Conservation (phyloP, 1,140 invertebrate species). For the Pseudomyrmex flavicornis region DNA sequence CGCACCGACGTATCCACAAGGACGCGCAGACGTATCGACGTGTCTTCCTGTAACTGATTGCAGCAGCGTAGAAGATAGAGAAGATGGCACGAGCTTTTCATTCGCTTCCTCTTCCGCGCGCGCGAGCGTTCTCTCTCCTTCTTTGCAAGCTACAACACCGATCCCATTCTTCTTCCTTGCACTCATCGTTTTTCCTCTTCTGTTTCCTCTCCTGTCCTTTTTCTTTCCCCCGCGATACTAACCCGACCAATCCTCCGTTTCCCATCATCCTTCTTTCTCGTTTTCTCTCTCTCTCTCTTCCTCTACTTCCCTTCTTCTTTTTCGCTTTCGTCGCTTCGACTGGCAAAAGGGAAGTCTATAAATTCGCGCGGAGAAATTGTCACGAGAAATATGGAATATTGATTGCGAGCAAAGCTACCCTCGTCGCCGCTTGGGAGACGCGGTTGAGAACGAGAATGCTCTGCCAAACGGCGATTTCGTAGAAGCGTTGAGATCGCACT, state of each 20-base stretch:
- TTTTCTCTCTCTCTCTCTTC: slow-evolving; percentile 19
- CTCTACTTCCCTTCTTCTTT: background rate
- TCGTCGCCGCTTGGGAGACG: slow-evolving; percentile 15
- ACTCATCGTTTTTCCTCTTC: slow-evolving; percentile 60
- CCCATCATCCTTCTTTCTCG: slow-evolving; percentile 13
- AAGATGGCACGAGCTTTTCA: slow-evolving; percentile 65
- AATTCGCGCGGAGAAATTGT: slow-evolving; percentile 78
- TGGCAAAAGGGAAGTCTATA: slow-evolving; percentile 75
- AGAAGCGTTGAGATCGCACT: background rate
- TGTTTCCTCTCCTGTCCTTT: background rate
- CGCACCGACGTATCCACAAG: slow-evolving; percentile 39
- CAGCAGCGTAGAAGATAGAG: slow-evolving; percentile 60
- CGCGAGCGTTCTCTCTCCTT: slow-evolving; percentile 10
- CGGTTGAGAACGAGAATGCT: slow-evolving; percentile 11
- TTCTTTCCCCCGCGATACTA: slow-evolving; percentile 13
- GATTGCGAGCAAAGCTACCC: slow-evolving; percentile 61
- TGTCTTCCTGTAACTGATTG: slow-evolving; percentile 72
- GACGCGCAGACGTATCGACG: slow-evolving; percentile 64
- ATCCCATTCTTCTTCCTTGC: slow-evolving; percentile 61
- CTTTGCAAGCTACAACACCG: slow-evolving; percentile 49
- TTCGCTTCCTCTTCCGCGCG: slow-evolving; percentile 48
- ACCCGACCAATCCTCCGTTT: background rate
- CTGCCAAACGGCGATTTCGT: slow-evolving; percentile 18
- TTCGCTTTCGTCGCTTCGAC: slow-evolving; percentile 26
- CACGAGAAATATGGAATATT: slow-evolving; percentile 78